Percentiles rank a stretch among this genome's conserved stretches.
Evolutionary conservation across 2,888 invertebrate genomes (phyloP).

Genomic region (Abscondita cerata): DNA sequence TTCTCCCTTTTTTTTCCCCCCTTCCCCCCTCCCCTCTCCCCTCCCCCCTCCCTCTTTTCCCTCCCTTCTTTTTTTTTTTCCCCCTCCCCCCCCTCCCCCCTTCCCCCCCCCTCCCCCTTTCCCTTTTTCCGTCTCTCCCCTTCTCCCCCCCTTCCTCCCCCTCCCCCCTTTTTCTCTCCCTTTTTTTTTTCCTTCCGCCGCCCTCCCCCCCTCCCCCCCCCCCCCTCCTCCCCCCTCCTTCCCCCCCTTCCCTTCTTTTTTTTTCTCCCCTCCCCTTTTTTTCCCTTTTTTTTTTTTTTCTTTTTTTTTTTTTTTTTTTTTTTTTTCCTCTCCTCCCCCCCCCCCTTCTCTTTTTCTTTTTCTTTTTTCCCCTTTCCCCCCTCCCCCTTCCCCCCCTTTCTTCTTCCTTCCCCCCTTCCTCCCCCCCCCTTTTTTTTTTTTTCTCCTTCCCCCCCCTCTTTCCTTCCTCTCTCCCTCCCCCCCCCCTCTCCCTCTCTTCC

Average conservation of each 20-base stretch:
- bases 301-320: too few species aligned
- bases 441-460: neutral
- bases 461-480: neutral
- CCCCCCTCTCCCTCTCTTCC: neutral
- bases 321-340: too few species aligned
- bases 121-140: neutral
- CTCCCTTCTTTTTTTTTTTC: too few species aligned
- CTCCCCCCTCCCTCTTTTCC: neutral
- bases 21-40: neutral
- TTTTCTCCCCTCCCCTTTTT: too few species aligned
- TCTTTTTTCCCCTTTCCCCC: too few species aligned
- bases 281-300: too few species aligned
- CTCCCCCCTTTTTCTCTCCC: neutral
- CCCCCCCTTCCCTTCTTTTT: too few species aligned
- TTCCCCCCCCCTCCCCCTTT: neutral
- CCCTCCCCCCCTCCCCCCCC: neutral
- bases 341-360: too few species aligned
- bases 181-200: too few species aligned
- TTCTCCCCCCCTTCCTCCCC: neutral
- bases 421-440: neutral
- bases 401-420: neutral
- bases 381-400: neutral
- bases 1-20: neutral
- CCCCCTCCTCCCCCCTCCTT: neutral
- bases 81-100: neutral